These are phyloP conservation scores for Prunella strophiata DNA, from an alignment of 2,797 vertebrate species.

Conservation along the genomic window DNA sequence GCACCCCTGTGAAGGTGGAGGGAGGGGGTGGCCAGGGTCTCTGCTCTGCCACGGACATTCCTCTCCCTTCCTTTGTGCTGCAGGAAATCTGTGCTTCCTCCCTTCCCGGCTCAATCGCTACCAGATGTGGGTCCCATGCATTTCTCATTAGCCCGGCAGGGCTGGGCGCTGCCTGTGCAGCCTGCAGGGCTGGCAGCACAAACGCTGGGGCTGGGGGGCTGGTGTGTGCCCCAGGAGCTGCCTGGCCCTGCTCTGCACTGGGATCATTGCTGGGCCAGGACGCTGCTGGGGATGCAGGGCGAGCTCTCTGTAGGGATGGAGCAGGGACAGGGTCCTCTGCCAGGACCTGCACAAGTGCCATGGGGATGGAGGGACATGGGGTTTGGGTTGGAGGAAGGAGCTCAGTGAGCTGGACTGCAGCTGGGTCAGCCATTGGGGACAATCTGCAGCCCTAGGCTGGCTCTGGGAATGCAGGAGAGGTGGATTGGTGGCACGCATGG, in stretches of 20 bases:
- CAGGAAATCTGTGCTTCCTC: conserved; percentile 92
- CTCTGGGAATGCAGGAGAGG: background rate
- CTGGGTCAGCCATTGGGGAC: rapidly evolving
- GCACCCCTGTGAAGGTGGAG: background rate
- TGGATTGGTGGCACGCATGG: background rate
- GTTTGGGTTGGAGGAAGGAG: background rate
- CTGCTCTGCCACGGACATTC: conserved; percentile 77
- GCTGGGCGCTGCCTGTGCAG: conserved; percentile 73
- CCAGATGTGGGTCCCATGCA: conserved; percentile 94
- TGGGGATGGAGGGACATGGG: background rate
- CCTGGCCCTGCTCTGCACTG: rapidly evolving
- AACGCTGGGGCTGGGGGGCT: conserved; percentile 55
- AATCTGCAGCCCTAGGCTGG: background rate
- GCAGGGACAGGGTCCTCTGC: rapidly evolving
- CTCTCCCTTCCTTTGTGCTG: conserved; percentile 85
- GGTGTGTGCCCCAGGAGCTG: rapidly evolving
- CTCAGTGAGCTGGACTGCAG: background rate
- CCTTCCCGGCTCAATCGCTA: conserved; percentile 91
- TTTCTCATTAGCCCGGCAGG: conserved; percentile 78
- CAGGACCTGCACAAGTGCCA: rapidly evolving
- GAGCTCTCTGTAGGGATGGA: background rate
- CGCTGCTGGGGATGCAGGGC: rapidly evolving
- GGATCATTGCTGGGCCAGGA: background rate
- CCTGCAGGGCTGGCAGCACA: conserved; percentile 77
- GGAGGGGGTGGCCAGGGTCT: background rate